phyloP scores from a whole-genome alignment of 2,888 invertebrate genomes.

The Petrolisthes cinctipes region DNA sequence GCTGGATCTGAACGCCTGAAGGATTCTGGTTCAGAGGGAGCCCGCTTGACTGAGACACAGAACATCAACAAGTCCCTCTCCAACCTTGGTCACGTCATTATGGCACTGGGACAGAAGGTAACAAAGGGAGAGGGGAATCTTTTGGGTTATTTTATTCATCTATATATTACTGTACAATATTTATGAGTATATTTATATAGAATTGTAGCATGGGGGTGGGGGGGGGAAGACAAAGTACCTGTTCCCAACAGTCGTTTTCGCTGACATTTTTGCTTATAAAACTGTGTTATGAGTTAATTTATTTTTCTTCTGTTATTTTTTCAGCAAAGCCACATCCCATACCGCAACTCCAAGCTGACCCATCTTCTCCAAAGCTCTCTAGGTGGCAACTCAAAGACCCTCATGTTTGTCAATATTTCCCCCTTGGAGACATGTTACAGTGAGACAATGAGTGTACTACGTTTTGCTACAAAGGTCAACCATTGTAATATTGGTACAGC shows the following conservation, averaged over 20 bases:
- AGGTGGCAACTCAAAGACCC: slow-evolving; percentile 91
- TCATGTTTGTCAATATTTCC: slow-evolving; percentile 92
- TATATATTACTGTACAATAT: too few species aligned
- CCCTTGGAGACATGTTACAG: slow-evolving; percentile 86
- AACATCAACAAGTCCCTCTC: slow-evolving; percentile 87
- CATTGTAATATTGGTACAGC: slow-evolving; percentile 83
- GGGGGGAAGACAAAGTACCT: too few species aligned
- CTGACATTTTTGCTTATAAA: too few species aligned
- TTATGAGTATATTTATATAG: too few species aligned
- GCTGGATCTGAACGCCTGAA: slow-evolving; percentile 85
- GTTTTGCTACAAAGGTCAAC: slow-evolving; percentile 88
- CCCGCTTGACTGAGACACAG: slow-evolving; percentile 83
- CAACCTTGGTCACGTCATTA: slow-evolving; percentile 84
- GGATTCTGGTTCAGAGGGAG: slow-evolving; percentile 68
- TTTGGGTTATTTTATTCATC: too few species aligned
- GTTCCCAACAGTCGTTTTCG: too few species aligned
- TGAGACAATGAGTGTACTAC: slow-evolving; percentile 88
- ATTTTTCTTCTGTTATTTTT: slow-evolving; percentile 46
- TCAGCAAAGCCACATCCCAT: slow-evolving; percentile 84
- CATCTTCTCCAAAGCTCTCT: slow-evolving; percentile 89
- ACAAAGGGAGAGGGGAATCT: not conserved
- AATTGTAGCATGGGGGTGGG: too few species aligned
- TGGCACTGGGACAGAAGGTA: slow-evolving; percentile 83
- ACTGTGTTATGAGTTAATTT: too few species aligned
- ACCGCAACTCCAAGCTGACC: slow-evolving; percentile 89